Percentiles rank a stretch among this genome's conserved stretches.
These are phyloP conservation scores for Hololepta plana DNA, from an alignment of 2,888 invertebrate genomes.

Conservation along the genomic window DNA sequence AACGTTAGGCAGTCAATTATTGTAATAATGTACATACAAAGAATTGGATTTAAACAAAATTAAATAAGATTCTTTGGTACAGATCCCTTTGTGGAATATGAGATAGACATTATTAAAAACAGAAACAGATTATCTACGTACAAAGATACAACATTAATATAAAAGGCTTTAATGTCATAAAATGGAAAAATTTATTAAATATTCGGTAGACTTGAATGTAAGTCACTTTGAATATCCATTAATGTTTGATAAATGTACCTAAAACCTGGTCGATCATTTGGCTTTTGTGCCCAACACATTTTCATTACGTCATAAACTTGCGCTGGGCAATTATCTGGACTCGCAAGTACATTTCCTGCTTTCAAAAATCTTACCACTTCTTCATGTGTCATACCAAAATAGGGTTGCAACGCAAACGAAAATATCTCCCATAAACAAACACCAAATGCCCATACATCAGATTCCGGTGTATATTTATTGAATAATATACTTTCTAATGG, in stretches of 20 bases:
- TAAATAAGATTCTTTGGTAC: too few species aligned
- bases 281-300: constrained; percentile 81
- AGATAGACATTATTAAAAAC: too few species aligned
- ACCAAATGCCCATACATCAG: constrained; percentile 96
- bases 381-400: constrained; percentile 93
- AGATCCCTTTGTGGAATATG: too few species aligned
- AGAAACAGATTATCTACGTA: too few species aligned
- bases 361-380: constrained; percentile 90
- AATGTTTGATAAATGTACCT: constrained; percentile 63
- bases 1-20: too few species aligned
- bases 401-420: constrained; percentile 89
- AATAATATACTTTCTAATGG: constrained; percentile 90
- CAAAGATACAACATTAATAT: too few species aligned
- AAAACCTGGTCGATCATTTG: constrained; percentile 73
- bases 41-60: too few species aligned
- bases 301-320: constrained; percentile 84
- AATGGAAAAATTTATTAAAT: too few species aligned
- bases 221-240: too few species aligned
- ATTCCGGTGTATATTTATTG: constrained; percentile 89
- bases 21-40: too few species aligned
- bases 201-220: too few species aligned
- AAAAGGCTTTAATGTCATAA: too few species aligned
- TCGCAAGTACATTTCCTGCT: constrained; percentile 77
- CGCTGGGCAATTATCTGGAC: constrained; percentile 79
- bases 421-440: constrained; percentile 96